Percentiles rank a stretch among this genome's conserved stretches.
Evolutionary conservation across 2,888 invertebrate species (phyloP).

Genomic region (Pseudococcus viburni): DNA sequence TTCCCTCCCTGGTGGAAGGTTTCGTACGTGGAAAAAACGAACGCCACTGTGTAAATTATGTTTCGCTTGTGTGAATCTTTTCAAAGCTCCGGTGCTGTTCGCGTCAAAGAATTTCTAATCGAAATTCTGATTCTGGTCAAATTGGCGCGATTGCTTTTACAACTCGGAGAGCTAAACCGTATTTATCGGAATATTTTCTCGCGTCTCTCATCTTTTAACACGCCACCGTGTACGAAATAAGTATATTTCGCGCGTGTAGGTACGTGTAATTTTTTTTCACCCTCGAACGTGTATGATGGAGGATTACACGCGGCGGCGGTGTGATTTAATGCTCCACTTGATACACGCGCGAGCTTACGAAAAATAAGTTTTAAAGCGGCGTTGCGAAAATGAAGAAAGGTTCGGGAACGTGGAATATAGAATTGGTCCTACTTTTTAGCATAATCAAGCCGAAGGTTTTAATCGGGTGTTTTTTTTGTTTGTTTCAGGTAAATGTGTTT

Average conservation of each 20-base stretch:
- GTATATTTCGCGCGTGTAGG: neutral
- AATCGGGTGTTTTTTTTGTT: neutral
- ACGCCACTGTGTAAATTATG: neutral
- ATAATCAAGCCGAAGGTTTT: neutral
- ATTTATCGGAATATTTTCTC: neutral
- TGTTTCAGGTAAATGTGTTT: slow-evolving; percentile 11
- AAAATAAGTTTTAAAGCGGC: slow-evolving; percentile 14
- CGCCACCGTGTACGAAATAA: neutral
- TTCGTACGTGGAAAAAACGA: neutral
- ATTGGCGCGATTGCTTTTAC: slow-evolving; percentile 38
- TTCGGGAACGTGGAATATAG: neutral
- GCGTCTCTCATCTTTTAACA: slow-evolving; percentile 35
- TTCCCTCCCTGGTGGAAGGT: too few relatives aligned
- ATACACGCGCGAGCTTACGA: slow-evolving; percentile 19
- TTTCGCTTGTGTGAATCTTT: slow-evolving; percentile 48
- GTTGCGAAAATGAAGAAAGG: neutral
- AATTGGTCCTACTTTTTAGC: neutral
- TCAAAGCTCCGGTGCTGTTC: neutral
- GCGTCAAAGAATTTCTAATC: slow-evolving; percentile 2
- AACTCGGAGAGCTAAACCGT: neutral
- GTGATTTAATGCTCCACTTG: slow-evolving; percentile 49
- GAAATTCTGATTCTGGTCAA: slow-evolving; percentile 27
- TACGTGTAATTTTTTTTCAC: neutral
- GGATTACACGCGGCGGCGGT: neutral
- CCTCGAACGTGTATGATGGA: neutral